These are phyloP conservation scores for Heterotis niloticus DNA, from an alignment of 2,113 vertebrate genomes.

Conservation along the genomic window DNA sequence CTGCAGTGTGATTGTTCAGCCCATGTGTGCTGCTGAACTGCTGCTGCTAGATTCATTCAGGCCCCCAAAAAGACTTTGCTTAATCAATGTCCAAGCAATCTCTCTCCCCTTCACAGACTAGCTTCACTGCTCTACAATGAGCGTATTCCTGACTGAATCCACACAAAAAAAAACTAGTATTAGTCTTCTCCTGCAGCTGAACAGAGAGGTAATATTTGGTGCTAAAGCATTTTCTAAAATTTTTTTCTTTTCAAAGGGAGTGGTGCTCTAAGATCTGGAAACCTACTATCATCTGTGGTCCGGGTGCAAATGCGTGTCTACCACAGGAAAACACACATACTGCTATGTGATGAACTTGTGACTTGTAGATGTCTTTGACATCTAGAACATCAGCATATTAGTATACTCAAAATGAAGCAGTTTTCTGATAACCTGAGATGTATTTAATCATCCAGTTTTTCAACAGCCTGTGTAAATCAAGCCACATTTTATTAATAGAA, in stretches of 20 bases:
- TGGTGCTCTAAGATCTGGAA: not conserved
- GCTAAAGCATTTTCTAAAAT: no score
- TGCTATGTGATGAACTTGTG: not conserved
- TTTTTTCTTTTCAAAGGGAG: not conserved
- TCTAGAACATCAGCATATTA: not conserved
- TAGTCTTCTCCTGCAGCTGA: not conserved
- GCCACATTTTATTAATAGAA: not conserved
- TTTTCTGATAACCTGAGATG: not conserved
- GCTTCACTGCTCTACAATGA: not conserved
- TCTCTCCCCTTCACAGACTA: not conserved
- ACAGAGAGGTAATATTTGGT: not conserved
- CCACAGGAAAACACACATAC: not conserved
- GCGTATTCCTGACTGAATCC: not conserved
- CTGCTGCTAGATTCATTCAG: not conserved
- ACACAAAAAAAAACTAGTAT: not conserved
- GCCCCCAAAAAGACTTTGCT: not conserved
- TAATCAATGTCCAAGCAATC: not conserved
- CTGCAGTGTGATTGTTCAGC: constrained; percentile 20
- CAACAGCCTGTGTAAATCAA: not conserved
- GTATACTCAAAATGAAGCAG: no score
- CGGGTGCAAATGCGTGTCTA: not conserved
- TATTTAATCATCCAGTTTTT: no score
- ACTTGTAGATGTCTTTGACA: not conserved
- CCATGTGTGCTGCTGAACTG: not conserved
- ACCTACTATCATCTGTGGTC: not conserved